These are phyloP conservation scores for Brachionus paranguensis DNA, from an alignment of 1,140 invertebrate genomes.

Conservation along the genomic window DNA sequence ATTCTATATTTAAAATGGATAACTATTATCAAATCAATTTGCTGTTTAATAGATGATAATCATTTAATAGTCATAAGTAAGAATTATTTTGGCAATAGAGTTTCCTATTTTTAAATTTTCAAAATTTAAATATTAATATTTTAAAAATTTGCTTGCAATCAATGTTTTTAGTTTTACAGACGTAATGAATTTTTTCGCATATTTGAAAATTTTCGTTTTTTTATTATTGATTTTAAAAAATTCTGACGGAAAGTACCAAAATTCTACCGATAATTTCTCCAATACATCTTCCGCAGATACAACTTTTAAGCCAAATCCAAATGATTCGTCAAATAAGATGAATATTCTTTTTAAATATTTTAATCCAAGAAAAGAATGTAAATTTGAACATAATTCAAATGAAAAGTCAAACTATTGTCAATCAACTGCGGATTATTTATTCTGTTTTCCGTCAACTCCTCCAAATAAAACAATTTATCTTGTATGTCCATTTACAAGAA, in stretches of 20 bases:
- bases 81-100: too few species aligned
- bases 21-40: too few species aligned
- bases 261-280: background rate
- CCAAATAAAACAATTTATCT: background rate
- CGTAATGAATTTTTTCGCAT: background rate
- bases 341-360: background rate
- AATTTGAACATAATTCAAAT: background rate
- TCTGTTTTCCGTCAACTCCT: background rate
- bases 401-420: background rate
- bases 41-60: too few species aligned
- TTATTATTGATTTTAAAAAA: background rate
- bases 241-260: background rate
- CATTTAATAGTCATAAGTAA: too few species aligned
- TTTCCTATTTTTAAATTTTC: too few species aligned
- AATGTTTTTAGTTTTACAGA: too few species aligned
- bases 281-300: background rate
- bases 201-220: background rate
- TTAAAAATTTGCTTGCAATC: too few species aligned
- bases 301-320: background rate
- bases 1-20: too few species aligned
- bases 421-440: conserved; percentile 2
- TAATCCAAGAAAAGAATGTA: background rate
- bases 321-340: background rate
- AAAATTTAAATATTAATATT: too few species aligned
- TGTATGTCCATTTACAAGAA: background rate